Evolutionary conservation across 1,140 invertebrate species (phyloP).

Genomic region (Ceratina japonica): DNA sequence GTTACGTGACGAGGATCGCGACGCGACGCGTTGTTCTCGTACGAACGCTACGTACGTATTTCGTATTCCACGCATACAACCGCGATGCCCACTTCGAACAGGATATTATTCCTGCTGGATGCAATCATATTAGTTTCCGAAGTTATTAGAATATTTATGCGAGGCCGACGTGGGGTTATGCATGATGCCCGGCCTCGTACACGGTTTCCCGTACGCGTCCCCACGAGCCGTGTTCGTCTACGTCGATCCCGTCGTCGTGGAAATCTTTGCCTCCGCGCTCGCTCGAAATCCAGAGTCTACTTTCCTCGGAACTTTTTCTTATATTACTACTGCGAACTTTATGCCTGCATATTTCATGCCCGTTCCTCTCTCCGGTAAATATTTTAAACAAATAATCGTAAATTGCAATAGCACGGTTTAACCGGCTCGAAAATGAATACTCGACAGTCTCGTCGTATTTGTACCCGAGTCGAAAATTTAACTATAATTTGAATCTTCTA

Average conservation of each 20-base stretch:
- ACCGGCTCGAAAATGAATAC: neutral
- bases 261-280: constrained; percentile 33
- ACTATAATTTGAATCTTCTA: too few species aligned
- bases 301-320: neutral
- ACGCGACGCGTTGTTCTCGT: constrained; percentile 7
- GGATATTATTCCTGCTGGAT: constrained; percentile 62
- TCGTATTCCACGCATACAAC: constrained; percentile 54
- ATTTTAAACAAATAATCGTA: too few species aligned
- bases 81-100: constrained; percentile 44
- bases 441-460: neutral
- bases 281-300: constrained; percentile 9
- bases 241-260: constrained; percentile 1
- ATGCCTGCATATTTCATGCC: neutral
- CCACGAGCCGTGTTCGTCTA: constrained; percentile 11
- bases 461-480: too few species aligned
- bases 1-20: constrained; percentile 25
- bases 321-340: neutral
- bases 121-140: constrained; percentile 70
- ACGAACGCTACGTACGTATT: constrained; percentile 37
- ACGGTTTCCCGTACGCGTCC: constrained; percentile 6
- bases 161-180: constrained; percentile 49
- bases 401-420: too few species aligned
- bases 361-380: too few species aligned
- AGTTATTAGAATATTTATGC: constrained; percentile 73
- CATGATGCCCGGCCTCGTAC: constrained; percentile 31